A percentile compares a stretch with the other conserved stretches of the same genome.
Conservation (phyloP, 2,113 vertebrate species). For the Phylloscopus trochiloides region DNA sequence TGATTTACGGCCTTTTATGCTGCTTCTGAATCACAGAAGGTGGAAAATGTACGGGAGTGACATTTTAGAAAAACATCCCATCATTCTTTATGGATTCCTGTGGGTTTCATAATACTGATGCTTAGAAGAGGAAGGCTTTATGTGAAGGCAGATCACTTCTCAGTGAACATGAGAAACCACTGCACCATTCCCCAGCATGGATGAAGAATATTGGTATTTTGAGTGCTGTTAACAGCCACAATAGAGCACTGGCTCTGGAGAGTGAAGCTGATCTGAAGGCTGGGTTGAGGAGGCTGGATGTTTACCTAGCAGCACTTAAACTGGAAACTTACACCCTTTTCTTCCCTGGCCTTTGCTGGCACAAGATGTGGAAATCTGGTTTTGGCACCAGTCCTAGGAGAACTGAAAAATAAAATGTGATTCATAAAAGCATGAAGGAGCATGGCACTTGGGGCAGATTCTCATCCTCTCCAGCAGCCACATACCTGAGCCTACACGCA, state of each 20-base stretch:
- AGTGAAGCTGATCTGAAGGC: neutral
- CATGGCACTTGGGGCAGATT: neutral
- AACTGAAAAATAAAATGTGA: neutral
- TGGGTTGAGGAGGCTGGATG: neutral
- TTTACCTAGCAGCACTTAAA: neutral
- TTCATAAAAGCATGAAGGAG: neutral
- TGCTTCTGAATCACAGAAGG: neutral
- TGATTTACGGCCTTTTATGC: neutral
- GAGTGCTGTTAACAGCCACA: neutral
- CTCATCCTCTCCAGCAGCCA: neutral
- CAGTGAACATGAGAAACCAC: neutral
- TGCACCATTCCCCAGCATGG: neutral
- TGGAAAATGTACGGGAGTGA: neutral
- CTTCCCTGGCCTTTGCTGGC: neutral
- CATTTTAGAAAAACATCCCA: neutral
- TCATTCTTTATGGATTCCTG: neutral
- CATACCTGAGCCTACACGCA: neutral
- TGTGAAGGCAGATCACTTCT: neutral
- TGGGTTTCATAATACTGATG: neutral
- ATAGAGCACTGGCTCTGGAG: neutral
- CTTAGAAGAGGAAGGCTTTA: neutral
- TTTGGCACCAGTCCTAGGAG: neutral
- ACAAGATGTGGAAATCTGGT: neutral
- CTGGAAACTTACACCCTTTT: neutral
- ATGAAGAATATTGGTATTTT: neutral